phyloP scores from a whole-genome alignment of 1,140 invertebrate genomes.

The Drosophila nigrodunni region DNA sequence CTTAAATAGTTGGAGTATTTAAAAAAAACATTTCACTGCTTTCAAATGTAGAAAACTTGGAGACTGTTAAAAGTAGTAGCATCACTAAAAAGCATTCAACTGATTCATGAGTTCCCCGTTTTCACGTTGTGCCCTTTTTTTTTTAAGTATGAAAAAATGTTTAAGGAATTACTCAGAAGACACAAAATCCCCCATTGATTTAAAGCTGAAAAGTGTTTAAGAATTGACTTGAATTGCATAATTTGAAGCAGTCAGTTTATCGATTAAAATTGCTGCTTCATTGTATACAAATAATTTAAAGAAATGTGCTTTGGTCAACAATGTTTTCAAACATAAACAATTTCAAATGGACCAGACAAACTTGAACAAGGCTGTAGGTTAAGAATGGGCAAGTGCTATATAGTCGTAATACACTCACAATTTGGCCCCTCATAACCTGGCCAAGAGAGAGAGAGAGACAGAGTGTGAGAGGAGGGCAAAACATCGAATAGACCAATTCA shows the following conservation, averaged over 20 bases:
- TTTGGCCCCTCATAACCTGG: background rate
- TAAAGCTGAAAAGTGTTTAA: background rate
- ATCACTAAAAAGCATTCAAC: no score
- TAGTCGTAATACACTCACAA: constrained; percentile 7
- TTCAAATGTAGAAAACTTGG: no score
- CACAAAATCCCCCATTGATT: background rate
- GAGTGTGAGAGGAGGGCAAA: no score
- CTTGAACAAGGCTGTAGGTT: background rate
- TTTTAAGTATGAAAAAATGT: no score
- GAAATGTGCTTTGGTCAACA: background rate
- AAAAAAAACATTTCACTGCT: background rate
- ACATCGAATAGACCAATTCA: background rate
- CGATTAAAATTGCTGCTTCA: background rate
- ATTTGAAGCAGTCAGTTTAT: background rate
- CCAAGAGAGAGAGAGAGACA: no score
- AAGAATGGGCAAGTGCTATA: constrained; percentile 1
- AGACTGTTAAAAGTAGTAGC: no score
- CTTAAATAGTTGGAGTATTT: background rate
- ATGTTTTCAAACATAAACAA: constrained; percentile 15
- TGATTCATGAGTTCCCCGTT: no score
- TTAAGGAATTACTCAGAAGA: background rate
- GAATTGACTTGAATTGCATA: background rate
- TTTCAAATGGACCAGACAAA: constrained; percentile 17
- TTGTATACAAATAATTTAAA: constrained; percentile 10
- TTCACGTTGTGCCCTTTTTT: no score